Evolutionary conservation across 2,797 vertebrate genomes (phyloP).

Genomic region (Falco peregrinus): DNA sequence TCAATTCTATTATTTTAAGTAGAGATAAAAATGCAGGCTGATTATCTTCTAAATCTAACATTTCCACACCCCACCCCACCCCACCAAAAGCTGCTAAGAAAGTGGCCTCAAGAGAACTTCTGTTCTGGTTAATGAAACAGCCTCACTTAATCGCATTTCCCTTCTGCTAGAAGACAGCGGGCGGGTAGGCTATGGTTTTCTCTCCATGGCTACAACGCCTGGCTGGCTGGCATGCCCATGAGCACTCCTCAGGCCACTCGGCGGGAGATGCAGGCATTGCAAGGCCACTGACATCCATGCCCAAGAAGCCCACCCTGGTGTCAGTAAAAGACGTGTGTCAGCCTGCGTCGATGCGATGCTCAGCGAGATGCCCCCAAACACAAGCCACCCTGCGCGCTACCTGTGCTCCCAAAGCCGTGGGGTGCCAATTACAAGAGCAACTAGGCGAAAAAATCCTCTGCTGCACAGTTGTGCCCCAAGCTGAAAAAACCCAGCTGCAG

Average conservation of each 20-base stretch:
- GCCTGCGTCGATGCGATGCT: accelerated
- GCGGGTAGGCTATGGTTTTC: background rate
- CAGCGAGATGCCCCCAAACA: accelerated
- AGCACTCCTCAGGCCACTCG: background rate
- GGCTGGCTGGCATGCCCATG: background rate
- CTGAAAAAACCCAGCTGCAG: background rate
- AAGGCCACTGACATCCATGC: background rate
- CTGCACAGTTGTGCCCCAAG: background rate
- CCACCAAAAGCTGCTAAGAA: background rate
- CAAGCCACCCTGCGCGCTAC: accelerated
- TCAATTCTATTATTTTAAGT: background rate
- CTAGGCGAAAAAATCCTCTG: background rate
- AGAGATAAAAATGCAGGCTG: conserved; percentile 12
- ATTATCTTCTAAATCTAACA: background rate
- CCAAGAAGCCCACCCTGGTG: background rate
- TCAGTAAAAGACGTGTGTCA: accelerated
- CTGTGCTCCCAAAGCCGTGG: background rate
- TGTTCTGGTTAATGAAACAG: background rate
- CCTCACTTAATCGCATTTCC: background rate
- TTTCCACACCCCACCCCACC: background rate
- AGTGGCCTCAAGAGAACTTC: background rate
- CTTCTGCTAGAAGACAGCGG: background rate
- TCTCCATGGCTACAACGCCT: accelerated
- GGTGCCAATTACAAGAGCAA: background rate
- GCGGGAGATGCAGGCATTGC: background rate